Evolutionary conservation across 2,113 vertebrate species (phyloP).

Genomic region (Mastomys natalensis): DNA sequence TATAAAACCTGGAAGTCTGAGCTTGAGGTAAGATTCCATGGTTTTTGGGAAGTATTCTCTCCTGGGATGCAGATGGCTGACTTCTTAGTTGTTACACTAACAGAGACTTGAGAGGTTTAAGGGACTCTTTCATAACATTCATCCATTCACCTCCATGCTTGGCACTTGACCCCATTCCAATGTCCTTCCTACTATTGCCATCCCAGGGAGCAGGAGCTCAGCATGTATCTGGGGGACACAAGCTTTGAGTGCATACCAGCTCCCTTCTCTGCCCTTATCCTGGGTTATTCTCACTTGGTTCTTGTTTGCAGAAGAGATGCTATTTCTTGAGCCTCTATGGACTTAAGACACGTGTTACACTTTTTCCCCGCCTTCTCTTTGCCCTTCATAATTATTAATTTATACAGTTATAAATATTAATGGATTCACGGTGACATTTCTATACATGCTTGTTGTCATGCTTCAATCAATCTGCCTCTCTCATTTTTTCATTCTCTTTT

Average conservation of each 20-base stretch:
- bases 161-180: not conserved
- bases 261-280: not conserved
- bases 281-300: not conserved
- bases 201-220: not conserved
- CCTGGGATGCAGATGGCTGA: not conserved
- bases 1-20: not conserved
- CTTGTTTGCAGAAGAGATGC: not conserved
- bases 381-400: not conserved
- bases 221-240: too few relatives aligned
- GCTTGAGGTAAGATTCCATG: rapidly evolving
- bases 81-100: not conserved
- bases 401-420: not conserved
- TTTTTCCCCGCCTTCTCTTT: not conserved
- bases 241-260: not conserved
- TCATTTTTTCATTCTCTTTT: not conserved
- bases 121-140: not conserved
- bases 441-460: not conserved
- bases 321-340: not conserved
- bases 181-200: not conserved
- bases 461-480: not conserved
- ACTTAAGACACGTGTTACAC: not conserved
- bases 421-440: not conserved
- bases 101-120: not conserved
- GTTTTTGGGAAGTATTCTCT: not conserved
- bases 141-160: not conserved